A percentile compares a stretch with the other conserved stretches of the same genome.
Evolutionary conservation across 2,888 invertebrate species (phyloP).

Genomic region (Limnephilus lunatus): DNA sequence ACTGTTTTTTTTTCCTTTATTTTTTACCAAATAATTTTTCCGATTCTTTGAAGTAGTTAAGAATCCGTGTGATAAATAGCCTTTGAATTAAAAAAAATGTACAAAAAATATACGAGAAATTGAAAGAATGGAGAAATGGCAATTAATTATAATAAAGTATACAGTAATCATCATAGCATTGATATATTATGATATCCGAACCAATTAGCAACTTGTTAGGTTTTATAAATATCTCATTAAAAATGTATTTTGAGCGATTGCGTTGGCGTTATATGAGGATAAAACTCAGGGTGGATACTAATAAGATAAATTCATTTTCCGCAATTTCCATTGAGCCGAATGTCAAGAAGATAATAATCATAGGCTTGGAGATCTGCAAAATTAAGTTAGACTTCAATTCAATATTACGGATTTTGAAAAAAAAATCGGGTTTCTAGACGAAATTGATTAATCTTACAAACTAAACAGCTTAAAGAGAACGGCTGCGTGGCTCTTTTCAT

Average conservation of each 20-base stretch:
- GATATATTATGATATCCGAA: neutral
- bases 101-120: neutral
- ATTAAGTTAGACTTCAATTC: too few relatives aligned
- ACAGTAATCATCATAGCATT: neutral
- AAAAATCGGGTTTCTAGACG: too few relatives aligned
- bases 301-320: neutral
- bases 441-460: too few relatives aligned
- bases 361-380: neutral
- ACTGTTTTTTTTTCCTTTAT: too few relatives aligned
- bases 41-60: too few relatives aligned
- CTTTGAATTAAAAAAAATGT: neutral
- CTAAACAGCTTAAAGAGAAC: too few relatives aligned
- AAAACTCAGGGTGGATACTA: neutral
- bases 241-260: neutral
- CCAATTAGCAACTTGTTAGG: neutral
- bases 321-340: neutral
- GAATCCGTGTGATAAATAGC: too few relatives aligned
- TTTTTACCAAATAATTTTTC: too few relatives aligned
- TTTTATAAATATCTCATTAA: neutral
- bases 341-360: neutral
- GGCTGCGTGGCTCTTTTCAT: too few relatives aligned
- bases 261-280: too few relatives aligned
- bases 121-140: neutral
- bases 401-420: too few relatives aligned
- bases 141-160: neutral